These are phyloP conservation scores for Drosophila longiperda DNA, from an alignment of 2,888 invertebrate species.

Conservation along the genomic window DNA sequence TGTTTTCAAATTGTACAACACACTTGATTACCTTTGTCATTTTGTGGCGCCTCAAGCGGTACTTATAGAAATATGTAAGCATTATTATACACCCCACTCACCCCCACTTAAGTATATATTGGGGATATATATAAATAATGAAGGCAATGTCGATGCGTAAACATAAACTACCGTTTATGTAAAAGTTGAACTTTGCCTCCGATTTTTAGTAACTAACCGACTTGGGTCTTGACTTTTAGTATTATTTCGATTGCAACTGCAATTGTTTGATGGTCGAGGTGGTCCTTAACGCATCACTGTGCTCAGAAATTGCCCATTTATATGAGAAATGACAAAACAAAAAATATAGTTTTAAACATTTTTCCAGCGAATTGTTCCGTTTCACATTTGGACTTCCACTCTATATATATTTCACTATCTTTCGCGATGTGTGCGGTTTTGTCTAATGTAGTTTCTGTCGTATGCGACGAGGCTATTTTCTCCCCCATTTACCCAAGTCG, in stretches of 20 bases:
- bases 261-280: slow-evolving; percentile 32
- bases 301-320: slow-evolving; percentile 71
- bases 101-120: not conserved
- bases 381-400: not conserved
- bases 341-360: slow-evolving; percentile 36
- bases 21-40: not conserved
- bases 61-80: not conserved
- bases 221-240: slow-evolving; percentile 11
- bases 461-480: slow-evolving; percentile 35
- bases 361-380: slow-evolving; percentile 66
- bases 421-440: not conserved
- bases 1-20: no score
- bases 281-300: slow-evolving; percentile 72
- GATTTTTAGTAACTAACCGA: not conserved
- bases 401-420: not conserved
- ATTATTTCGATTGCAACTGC: slow-evolving; percentile 21
- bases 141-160: not conserved
- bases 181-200: slow-evolving; percentile 5
- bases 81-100: not conserved
- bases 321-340: slow-evolving; percentile 16
- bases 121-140: slow-evolving; percentile 20
- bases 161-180: not conserved
- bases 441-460: slow-evolving; percentile 60
- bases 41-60: not conserved
- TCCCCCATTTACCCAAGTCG: slow-evolving; percentile 51